Base-by-base conservation (phyloP, 53 echinoderm and acorn worm genomes). In the Arbacia lixula region DNA sequence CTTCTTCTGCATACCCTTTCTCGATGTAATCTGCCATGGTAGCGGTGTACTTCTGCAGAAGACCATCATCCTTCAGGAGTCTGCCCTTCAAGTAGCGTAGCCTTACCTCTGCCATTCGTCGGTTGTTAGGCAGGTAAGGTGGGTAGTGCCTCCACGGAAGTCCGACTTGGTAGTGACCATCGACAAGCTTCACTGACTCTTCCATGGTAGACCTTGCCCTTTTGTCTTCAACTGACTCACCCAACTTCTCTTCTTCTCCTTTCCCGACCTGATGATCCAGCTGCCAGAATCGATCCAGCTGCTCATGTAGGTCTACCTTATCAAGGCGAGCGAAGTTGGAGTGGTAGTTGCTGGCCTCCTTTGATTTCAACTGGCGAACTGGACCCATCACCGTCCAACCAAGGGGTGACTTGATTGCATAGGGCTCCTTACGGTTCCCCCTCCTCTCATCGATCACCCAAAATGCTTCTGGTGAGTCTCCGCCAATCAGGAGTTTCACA, bases 391-490 rank as follows among this genome's bases (percentile, higher is more conserved):
- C 11, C 16, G 87, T 57, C 86, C 86, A 92, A 4, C 86, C 86
- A 28, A 92, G 60, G 2, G 66, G 84, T 16, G 86, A 82, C 4
- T 60, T 36, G 2, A 85, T 72, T 11, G 86, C 89, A 56, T 86
- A 86, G 1, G 89, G 92, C 40, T 89, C 86, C 38, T 87, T 87
- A 21, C 43, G 40, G 3, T 81, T 57, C 0, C 86, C 72, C 19
- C 64, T 49, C 50, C 86, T 46, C 20, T 90, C 63, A 8, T 91
- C 91, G 21, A 87, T 16, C 0, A 87, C 75, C 84, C 84, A 91
- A 16, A 87, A 83, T 8, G 91, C 84, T 40, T 91, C 91, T 36
- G 91, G 91, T 3, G 53, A 55, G 42, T 91, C 76, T 56, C 83
- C 66, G 14, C 86, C 90, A 24, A 86, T 86, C 32, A 90, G 53